A percentile compares a stretch with the other conserved stretches of the same genome.
These are phyloP conservation scores for Plutomurus gul DNA, from an alignment of 1,140 invertebrate genomes.

Conservation along the genomic window DNA sequence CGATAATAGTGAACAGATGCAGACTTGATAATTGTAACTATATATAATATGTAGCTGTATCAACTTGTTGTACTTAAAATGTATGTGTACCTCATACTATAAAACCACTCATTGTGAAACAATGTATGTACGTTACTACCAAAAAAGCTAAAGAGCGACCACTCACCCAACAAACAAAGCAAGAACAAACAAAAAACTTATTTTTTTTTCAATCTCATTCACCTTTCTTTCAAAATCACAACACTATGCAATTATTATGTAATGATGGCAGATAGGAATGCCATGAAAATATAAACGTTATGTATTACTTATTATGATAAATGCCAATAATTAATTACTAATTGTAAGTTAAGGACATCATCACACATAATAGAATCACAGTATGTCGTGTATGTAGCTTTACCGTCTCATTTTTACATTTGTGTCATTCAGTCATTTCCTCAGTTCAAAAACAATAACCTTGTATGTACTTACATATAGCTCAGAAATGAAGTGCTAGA, in stretches of 20 bases:
- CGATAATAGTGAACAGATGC: neutral
- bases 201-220: constrained; percentile 11
- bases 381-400: neutral
- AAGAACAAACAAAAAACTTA: neutral
- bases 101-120: neutral
- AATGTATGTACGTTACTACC: constrained; percentile 9
- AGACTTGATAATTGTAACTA: neutral
- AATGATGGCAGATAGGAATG: neutral
- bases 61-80: neutral
- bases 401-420: neutral
- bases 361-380: neutral
- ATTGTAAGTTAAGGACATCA: neutral
- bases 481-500: neutral
- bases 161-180: neutral
- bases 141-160: neutral
- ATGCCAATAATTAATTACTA: neutral
- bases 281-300: constrained; percentile 5
- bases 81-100: neutral
- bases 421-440: neutral
- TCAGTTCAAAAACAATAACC: neutral
- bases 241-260: constrained; percentile 11
- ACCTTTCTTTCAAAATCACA: constrained; percentile 12
- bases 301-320: neutral
- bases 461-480: neutral
- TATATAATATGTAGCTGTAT: constrained; percentile 3